Base-by-base conservation (phyloP, 1,140 invertebrate species). In the Drosophila neocordata region DNA sequence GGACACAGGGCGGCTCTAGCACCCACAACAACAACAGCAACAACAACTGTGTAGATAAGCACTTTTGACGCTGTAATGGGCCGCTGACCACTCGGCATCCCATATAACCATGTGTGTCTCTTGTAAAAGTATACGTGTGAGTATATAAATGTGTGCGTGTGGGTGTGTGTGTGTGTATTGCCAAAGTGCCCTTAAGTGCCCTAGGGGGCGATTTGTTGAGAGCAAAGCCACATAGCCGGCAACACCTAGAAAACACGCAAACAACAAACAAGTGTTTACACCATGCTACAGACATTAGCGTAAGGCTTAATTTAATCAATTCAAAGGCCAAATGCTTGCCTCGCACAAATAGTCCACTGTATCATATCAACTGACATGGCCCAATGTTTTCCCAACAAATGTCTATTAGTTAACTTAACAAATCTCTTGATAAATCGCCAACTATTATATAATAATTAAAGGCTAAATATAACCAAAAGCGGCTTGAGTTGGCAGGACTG, bases 241-340 rank as follows among this genome's bases (percentile, higher is more conserved):
- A 87, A 87, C 83, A 87, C 83, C 83, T 87, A 88, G 68, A 76
- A 79, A 88, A 88, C 82, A 87, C 83, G 78, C 83, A 87, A 85
- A 82, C 82, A 87, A 72, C 72, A 79, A 61, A 55, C 73, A 62
- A 75, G 62, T 64, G 60, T 51, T 68, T 69, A 77, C 62, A 68
- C 59, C 59, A 64, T 71, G 59, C 53, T 53, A 73, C 65, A 67
- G 27, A 80, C 84, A 87, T 88, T 88, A 81, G 79, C 76, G 79
- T 72, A 57, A 38, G 75, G 67, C 71, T 65, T 64, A 44, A 69
- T 77, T 68, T 69, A 74, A 88, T 88, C 81, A 79, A 88, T 88
- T 83, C 69, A 56, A 35, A 56, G 27, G 31, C 53, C 27, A 56
- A 56, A 18, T 34, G 53, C 53, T 56, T 48, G 15, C 41, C 41